phyloP scores from a whole-genome alignment of 2,888 invertebrate species.

The Morpho deidamia region DNA sequence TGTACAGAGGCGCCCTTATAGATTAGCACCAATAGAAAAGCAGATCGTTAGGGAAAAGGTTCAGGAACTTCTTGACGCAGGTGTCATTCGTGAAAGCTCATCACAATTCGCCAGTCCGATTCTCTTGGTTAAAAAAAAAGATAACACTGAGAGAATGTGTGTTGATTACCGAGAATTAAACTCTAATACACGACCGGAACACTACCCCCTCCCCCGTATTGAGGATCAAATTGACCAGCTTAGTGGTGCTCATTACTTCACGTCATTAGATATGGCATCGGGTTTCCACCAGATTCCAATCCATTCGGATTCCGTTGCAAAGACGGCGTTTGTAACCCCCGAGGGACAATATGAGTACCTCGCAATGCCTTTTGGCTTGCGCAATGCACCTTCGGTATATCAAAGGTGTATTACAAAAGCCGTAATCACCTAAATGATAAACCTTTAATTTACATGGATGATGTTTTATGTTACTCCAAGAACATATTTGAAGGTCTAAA shows the following conservation, averaged over 20 bases:
- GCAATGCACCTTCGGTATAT: constrained; percentile 30
- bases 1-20: constrained; percentile 18
- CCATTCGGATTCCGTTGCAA: constrained; percentile 19
- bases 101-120: constrained; percentile 34
- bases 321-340: too few relatives aligned
- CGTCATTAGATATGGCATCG: constrained; percentile 10
- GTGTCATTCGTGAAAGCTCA: constrained; percentile 29
- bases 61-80: constrained; percentile 23
- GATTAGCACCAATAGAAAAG: constrained; percentile 24
- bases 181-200: constrained; percentile 28
- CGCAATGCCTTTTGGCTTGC: constrained; percentile 22
- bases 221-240: constrained; percentile 11
- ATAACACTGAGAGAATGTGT: constrained; percentile 23
- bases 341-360: constrained; percentile 15
- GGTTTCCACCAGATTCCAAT: constrained; percentile 17
- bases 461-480: background rate
- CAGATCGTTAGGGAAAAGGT: constrained; percentile 25
- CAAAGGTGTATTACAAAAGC: background rate
- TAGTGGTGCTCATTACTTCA: constrained; percentile 4
- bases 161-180: constrained; percentile 31
- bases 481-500: constrained; percentile 10
- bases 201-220: constrained; percentile 13
- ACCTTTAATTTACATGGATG: background rate
- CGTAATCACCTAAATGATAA: background rate
- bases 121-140: constrained; percentile 15